These are phyloP conservation scores for Myodes glareolus DNA, from an alignment of 2,113 vertebrate species.

Conservation along the genomic window DNA sequence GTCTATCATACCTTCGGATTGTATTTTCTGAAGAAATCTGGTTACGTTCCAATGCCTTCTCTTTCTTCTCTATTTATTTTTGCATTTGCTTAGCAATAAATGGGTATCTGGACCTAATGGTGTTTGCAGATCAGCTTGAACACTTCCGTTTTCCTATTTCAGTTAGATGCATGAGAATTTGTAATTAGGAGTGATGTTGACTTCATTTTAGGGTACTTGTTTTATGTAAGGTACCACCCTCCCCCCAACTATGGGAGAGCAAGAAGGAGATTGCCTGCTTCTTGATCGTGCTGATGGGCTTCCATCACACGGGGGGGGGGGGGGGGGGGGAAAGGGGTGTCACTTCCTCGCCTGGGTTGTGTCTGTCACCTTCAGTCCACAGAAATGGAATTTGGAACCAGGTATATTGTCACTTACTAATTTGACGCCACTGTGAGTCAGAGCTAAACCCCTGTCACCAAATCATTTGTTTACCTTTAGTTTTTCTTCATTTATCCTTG, in stretches of 20 bases:
- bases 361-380: background rate
- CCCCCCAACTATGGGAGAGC: background rate
- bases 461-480: background rate
- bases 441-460: background rate
- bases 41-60: background rate
- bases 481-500: background rate
- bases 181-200: background rate
- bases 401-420: slow-evolving; percentile 52
- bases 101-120: background rate
- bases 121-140: background rate
- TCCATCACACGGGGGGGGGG: background rate
- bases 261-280: background rate
- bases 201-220: background rate
- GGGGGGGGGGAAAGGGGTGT: background rate
- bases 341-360: background rate
- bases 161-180: slow-evolving; percentile 6
- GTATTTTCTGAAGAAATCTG: background rate
- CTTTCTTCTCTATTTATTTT: background rate
- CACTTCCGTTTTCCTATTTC: background rate
- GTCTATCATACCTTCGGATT: background rate
- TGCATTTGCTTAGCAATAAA: background rate
- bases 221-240: background rate
- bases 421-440: slow-evolving; percentile 20
- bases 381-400: background rate
- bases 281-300: background rate